Evolutionary conservation across 2,797 vertebrate genomes (phyloP).

Genomic region (Diplodus puntazzo): DNA sequence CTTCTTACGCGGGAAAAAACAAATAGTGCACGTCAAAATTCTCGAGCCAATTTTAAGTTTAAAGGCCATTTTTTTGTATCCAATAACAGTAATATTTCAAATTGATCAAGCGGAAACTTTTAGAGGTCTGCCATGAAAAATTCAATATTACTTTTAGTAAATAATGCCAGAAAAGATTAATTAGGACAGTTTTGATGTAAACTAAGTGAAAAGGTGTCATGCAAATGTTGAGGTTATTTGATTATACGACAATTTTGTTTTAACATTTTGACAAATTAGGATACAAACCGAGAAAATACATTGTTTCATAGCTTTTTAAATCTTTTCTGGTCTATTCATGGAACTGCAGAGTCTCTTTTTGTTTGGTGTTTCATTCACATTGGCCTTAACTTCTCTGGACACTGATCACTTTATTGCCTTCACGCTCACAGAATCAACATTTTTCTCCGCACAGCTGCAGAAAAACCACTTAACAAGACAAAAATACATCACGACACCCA

Average conservation of each 20-base stretch:
- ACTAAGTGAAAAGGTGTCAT: not conserved
- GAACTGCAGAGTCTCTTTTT: not conserved
- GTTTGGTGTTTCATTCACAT: not conserved
- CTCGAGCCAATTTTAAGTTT: no score
- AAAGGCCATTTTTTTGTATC: no score
- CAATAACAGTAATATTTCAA: no score
- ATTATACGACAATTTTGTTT: not conserved
- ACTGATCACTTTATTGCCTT: not conserved
- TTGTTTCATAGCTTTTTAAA: not conserved
- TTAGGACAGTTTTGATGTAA: no score
- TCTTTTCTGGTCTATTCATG: not conserved
- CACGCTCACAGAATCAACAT: not conserved
- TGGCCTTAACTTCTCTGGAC: not conserved
- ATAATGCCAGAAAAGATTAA: no score
- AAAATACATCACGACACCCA: slow-evolving; percentile 37
- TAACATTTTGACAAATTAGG: not conserved
- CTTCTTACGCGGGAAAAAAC: no score
- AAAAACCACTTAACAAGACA: slow-evolving; percentile 2
- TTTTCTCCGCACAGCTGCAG: not conserved
- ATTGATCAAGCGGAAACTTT: no score
- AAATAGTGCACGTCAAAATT: no score
- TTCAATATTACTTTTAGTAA: no score
- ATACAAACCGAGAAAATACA: not conserved
- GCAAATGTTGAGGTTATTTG: not conserved
- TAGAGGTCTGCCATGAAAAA: no score